Evolutionary conservation across 1,140 invertebrate species (phyloP).

Genomic region (Diprion similis): DNA sequence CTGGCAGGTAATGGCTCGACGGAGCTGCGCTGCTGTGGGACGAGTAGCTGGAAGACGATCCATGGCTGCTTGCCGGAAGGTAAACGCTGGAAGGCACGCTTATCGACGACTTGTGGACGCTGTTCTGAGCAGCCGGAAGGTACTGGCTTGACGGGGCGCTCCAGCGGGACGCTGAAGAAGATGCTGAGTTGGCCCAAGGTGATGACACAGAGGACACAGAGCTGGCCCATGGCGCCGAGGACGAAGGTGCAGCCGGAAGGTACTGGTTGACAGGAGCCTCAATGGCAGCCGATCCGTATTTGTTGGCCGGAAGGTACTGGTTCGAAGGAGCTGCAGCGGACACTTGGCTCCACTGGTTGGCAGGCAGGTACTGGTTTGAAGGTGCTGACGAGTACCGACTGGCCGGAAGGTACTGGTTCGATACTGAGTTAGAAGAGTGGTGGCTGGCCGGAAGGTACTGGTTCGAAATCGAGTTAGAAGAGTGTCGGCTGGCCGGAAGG

Average conservation of each 20-base stretch:
- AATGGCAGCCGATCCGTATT: slow-evolving; percentile 24
- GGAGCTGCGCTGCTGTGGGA: neutral
- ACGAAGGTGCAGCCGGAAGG: slow-evolving; percentile 6
- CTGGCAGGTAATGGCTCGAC: neutral
- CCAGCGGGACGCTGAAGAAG: neutral
- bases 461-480: slow-evolving; percentile 18
- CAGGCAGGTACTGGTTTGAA: slow-evolving; percentile 32
- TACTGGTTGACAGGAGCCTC: slow-evolving; percentile 25
- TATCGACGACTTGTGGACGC: neutral
- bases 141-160: neutral
- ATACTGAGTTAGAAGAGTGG: neutral
- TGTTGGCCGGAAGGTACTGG: slow-evolving; percentile 27
- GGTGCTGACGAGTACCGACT: slow-evolving; percentile 6
- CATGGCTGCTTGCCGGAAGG: slow-evolving; percentile 6
- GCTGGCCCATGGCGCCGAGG: neutral
- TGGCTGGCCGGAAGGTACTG: slow-evolving; percentile 21
- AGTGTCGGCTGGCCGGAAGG: slow-evolving; percentile 18
- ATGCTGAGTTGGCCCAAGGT: neutral
- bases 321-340: slow-evolving; percentile 12
- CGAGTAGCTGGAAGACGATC: neutral
- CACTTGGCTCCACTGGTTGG: slow-evolving; percentile 25
- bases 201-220: neutral
- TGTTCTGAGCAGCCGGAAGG: neutral
- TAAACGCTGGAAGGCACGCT: slow-evolving; percentile 20
- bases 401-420: neutral